phyloP scores from a whole-genome alignment of 2,888 invertebrate genomes.

The Tipula helvola region DNA sequence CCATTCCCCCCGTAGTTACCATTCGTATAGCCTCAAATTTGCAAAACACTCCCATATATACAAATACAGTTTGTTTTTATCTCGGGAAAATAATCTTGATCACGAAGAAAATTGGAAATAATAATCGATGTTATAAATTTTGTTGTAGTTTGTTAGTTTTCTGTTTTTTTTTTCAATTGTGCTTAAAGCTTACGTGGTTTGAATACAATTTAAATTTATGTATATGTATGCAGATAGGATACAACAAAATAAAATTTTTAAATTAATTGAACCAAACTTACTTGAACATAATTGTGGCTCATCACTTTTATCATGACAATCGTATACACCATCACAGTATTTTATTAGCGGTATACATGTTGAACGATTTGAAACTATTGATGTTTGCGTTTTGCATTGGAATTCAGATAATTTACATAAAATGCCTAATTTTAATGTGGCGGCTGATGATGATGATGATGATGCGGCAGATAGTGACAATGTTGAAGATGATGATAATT shows the following conservation, averaged over 20 bases:
- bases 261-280: slow-evolving; percentile 41
- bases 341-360: slow-evolving; percentile 56
- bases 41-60: background rate
- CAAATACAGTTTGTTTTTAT: background rate
- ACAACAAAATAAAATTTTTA: background rate
- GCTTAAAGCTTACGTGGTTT: background rate
- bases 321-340: slow-evolving; percentile 64
- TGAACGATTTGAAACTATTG: background rate
- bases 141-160: background rate
- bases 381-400: slow-evolving; percentile 36
- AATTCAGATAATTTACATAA: slow-evolving; percentile 32
- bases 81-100: background rate
- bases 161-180: background rate
- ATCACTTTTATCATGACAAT: slow-evolving; percentile 67
- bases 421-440: background rate
- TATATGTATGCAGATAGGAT: background rate
- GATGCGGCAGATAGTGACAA: background rate
- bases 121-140: background rate
- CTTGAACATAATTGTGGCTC: slow-evolving; percentile 64
- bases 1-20: background rate
- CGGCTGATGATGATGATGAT: slow-evolving; percentile 6
- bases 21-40: background rate
- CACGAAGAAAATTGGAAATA: slow-evolving; percentile 4
- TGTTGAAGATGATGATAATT: background rate
- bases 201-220: background rate